Percentiles rank a stretch among this genome's conserved stretches.
These are phyloP conservation scores for Caenorhabditis sp. DNA, from an alignment of 2,888 invertebrate species.

Conservation along the genomic window DNA sequence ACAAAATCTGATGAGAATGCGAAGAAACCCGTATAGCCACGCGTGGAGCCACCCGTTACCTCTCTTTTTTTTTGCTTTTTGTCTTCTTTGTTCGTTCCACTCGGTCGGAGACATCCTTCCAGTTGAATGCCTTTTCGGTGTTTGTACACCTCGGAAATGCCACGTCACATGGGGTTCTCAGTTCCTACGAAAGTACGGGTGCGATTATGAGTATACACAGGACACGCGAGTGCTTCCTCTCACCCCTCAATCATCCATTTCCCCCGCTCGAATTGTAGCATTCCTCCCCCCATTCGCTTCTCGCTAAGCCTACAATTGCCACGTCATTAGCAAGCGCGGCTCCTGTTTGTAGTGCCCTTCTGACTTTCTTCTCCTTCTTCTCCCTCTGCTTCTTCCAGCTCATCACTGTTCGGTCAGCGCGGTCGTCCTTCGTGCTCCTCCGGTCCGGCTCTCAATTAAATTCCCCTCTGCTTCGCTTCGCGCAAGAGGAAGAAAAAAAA, in stretches of 20 bases:
- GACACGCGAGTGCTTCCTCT: neutral
- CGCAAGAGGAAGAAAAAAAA: conserved; percentile 1
- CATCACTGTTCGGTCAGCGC: conserved; percentile 26
- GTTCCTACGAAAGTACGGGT: too few relatives aligned
- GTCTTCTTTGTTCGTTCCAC: too few relatives aligned
- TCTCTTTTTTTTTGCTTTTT: neutral
- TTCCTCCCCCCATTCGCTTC: neutral
- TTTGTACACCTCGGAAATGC: too few relatives aligned
- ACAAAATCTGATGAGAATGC: too few relatives aligned
- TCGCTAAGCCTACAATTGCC: neutral
- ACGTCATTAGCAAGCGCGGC: too few relatives aligned
- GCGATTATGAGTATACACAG: conserved; percentile 24
- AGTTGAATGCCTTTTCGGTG: too few relatives aligned
- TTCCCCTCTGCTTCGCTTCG: conserved; percentile 15
- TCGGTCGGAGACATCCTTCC: too few relatives aligned
- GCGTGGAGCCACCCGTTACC: too few relatives aligned
- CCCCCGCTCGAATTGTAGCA: neutral
- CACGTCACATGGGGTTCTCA: too few relatives aligned
- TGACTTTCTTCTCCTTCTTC: neutral
- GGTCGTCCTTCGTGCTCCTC: neutral
- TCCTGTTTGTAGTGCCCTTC: too few relatives aligned
- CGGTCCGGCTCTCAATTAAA: conserved; percentile 47
- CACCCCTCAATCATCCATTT: neutral
- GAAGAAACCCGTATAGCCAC: too few relatives aligned
- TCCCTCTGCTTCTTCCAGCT: neutral